Evolutionary conservation across 2,113 vertebrate species (phyloP), one percentile per base, ranked within the genome.

Genomic region (Nothobranchius furzeri): DNA sequence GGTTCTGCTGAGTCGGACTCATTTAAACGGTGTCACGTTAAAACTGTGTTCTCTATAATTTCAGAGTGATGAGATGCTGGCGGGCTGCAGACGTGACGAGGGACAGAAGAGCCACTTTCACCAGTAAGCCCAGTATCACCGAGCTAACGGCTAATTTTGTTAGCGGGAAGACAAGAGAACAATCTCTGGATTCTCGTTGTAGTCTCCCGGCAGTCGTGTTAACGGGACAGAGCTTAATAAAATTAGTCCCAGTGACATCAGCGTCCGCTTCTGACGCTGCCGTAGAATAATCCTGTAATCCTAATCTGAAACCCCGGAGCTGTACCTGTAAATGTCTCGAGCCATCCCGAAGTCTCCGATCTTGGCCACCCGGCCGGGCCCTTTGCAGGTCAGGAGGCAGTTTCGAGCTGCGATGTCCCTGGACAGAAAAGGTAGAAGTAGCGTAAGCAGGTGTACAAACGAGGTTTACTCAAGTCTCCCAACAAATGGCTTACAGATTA

Each of bases 331-430:
- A 87, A 99, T 99, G 77, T 99, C 98, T 56, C 98, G 92, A 42
- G 98, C 98, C 98, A 99, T 99, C 70, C 98, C 98, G 35, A 99
- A 99, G 85, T 99, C 98, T 73, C 98, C 98, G 14, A 99, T 99
- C 90, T 99, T 99, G 53, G 98, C 98, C 84, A 97, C 92, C 58
- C 96, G 94, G 12, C 95, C 96, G 0, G 94, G 83, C 30, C 96
- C 97, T 76, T 96, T 95, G 82, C 95, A 98, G 73, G 96, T 99
- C 64, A 99, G 90, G 40, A 99, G 94, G 79, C 98, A 99, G 81
- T 99, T 99, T 72, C 98, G 95, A 74, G 98, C 98, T 42, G 98
- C 98, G 59, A 99, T 99, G 77, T 99, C 98, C 89, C 98, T 99
- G 89, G 46, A 77, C 71, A 2, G 24, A 81, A 48, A 58, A 6